phyloP scores from a whole-genome alignment of 2,888 invertebrate genomes.

The Oscheius sp. region DNA sequence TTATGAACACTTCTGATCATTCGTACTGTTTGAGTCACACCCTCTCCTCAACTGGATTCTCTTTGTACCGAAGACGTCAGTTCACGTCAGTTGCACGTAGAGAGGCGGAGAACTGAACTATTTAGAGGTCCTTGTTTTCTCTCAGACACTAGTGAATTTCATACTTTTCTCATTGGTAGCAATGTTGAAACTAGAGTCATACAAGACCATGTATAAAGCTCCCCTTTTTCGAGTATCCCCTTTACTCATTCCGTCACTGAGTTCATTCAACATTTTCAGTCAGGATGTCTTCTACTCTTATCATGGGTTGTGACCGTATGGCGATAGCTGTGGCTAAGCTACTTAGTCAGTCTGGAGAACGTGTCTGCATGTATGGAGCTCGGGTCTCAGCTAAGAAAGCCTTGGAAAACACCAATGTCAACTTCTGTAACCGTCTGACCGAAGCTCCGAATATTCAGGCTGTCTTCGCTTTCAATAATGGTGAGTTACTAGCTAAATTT shows the following conservation, averaged over 20 bases:
- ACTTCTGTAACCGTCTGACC: conserved; percentile 7
- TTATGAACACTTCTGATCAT: not conserved
- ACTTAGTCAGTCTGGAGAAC: conserved; percentile 16
- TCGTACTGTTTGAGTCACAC: not conserved
- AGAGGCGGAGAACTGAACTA: conserved; percentile 11
- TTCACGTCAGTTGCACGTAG: conserved; percentile 12
- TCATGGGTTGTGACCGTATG: conserved; percentile 18
- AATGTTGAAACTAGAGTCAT: no score
- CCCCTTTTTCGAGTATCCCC: not conserved
- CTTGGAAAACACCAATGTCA: conserved; percentile 18
- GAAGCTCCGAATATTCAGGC: conserved; percentile 27
- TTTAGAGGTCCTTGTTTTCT: no score
- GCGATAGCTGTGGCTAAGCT: conserved; percentile 20
- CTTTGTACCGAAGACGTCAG: conserved; percentile 28
- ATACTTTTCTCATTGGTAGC: no score
- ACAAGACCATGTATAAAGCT: not conserved
- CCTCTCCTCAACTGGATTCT: conserved; percentile 7
- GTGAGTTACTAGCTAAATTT: not conserved
- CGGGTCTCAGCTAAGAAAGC: not conserved
- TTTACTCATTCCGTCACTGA: not conserved
- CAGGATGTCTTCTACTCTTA: conserved; percentile 24
- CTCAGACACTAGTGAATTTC: no score
- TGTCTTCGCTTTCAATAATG: conserved; percentile 30
- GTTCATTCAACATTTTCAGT: conserved; percentile 2
- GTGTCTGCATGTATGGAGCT: conserved; percentile 17